Evolutionary conservation across 2,113 vertebrate species (phyloP), one percentile per base, ranked within the genome.

Genomic region (Phyllostomus hastatus): DNA sequence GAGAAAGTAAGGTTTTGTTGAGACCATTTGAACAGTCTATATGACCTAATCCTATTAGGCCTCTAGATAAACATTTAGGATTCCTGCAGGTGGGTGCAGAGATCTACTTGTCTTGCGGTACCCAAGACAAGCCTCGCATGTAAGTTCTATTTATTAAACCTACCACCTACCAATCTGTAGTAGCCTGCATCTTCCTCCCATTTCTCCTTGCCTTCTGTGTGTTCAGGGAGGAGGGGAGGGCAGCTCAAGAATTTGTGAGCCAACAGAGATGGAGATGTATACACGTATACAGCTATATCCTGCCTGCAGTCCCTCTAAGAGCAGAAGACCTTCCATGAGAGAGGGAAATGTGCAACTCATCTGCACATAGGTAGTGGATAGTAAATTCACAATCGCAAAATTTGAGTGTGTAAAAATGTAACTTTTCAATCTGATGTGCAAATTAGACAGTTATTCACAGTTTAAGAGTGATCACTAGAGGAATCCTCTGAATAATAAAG

Each of bases 361-460:
- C 41, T 83, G 22, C 64, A 90, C 64, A 88, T 94, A 90, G 22
- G 66, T 17, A 87, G 24, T 50, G 52, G 22, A 64, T 79, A 80
- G 54, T 88, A 80, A 92, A 95, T 54, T 92, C 93, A 88, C 26
- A 90, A 41, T 80, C 70, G 14, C 59, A 28, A 94, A 91, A 81
- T 88, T 3, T 38, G 28, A 91, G 31, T 82, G 17, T 66, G 2
- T 57, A 72, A 82, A 96, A 85, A 93, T 82, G 22, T 50, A 66
- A 82, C 22, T 73, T 95, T 84, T 38, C 94, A 85, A 57, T 33
- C 6, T 73, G 33, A 28, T 35, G 24, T 95, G 35, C n/a, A 84
- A 88, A 59, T 81, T n/a, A 82, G 14, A 73, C 4, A 57, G 26
- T 72, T 86, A 43, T 79, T 64, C 35, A 73, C 54, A 46, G 1